Percentiles rank a stretch among this genome's conserved stretches.
These are phyloP conservation scores for Muschampia plurimacula DNA, from an alignment of 2,888 invertebrate genomes.

Conservation along the genomic window DNA sequence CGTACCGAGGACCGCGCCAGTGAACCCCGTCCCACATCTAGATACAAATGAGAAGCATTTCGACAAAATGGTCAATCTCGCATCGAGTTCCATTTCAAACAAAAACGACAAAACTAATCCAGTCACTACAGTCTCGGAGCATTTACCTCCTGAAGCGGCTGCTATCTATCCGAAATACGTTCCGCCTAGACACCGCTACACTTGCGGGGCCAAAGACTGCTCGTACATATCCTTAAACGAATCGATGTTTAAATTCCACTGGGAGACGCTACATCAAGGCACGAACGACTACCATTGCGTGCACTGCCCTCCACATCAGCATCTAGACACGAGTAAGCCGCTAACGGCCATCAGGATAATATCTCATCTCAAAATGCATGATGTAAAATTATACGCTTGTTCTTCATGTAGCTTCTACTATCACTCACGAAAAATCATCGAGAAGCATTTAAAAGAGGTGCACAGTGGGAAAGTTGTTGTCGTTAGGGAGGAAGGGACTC, in stretches of 20 bases:
- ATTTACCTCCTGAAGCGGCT: constrained; percentile 55
- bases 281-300: constrained; percentile 87
- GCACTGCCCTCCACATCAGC: constrained; percentile 88
- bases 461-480: constrained; percentile 82
- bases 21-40: constrained; percentile 93
- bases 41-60: constrained; percentile 92
- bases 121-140: constrained; percentile 40
- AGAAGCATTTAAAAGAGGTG: constrained; percentile 87
- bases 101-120: constrained; percentile 56
- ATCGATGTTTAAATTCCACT: constrained; percentile 89
- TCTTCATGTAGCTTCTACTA: constrained; percentile 88
- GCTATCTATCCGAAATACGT: constrained; percentile 79
- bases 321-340: constrained; percentile 72
- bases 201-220: constrained; percentile 90
- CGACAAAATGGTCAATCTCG: constrained; percentile 94
- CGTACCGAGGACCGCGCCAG: constrained; percentile 89
- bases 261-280: constrained; percentile 89
- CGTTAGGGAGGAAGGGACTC: constrained; percentile 65
- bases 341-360: constrained; percentile 87
- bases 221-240: constrained; percentile 90
- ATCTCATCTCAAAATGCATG: constrained; percentile 91
- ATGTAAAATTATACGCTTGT: constrained; percentile 90
- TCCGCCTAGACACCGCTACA: constrained; percentile 85
- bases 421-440: constrained; percentile 86
- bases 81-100: constrained; percentile 86